Conservation (phyloP, 92 coral and sea anemone species). For the Epizoanthus fatuus region DNA sequence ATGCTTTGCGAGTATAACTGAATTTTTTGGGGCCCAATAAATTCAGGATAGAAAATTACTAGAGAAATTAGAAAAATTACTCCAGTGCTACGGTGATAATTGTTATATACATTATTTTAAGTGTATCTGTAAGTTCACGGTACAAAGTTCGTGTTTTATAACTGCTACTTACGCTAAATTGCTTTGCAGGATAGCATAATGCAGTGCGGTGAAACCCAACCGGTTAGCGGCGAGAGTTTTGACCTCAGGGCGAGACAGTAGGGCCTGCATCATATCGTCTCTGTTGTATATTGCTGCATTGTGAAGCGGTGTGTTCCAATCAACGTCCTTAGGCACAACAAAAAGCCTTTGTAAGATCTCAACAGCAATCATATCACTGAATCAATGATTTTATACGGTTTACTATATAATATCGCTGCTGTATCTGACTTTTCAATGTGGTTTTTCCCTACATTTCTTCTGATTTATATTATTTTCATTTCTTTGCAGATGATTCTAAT, state of each 20-base stretch:
- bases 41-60: too few relatives aligned
- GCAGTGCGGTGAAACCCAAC: slow-evolving; percentile 20
- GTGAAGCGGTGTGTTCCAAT: slow-evolving; percentile 35
- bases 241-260: slow-evolving; percentile 35
- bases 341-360: background rate
- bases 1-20: too few relatives aligned
- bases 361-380: background rate
- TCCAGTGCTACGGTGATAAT: too few relatives aligned
- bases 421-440: too few relatives aligned
- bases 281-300: slow-evolving; percentile 19
- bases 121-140: background rate
- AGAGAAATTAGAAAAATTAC: too few relatives aligned
- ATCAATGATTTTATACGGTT: too few relatives aligned
- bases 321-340: slow-evolving; percentile 3
- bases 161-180: slow-evolving; percentile 22
- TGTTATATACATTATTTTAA: background rate
- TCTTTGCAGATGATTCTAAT: too few relatives aligned
- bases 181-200: slow-evolving; percentile 34
- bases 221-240: slow-evolving; percentile 2
- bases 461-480: too few relatives aligned
- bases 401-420: too few relatives aligned
- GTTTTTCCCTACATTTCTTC: too few relatives aligned
- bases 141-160: background rate
- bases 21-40: too few relatives aligned
- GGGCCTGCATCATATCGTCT: slow-evolving; percentile 20